Evolutionary conservation across 2,113 vertebrate genomes (phyloP).

Genomic region (Garra rufa): DNA sequence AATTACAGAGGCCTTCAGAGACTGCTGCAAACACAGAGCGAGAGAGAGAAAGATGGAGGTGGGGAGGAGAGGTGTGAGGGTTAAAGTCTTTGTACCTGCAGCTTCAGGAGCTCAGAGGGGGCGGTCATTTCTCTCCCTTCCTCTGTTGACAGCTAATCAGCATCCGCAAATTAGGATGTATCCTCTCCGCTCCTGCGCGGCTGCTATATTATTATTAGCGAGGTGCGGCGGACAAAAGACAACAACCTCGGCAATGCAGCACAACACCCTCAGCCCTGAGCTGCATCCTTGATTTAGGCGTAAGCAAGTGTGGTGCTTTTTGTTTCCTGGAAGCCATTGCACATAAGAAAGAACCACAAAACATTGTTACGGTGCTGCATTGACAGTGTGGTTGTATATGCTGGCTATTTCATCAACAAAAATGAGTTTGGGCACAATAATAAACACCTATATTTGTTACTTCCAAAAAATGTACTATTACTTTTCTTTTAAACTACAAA

Average conservation of each 20-base stretch:
- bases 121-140: slow-evolving; percentile 53
- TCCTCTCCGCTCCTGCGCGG: slow-evolving; percentile 34
- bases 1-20: slow-evolving; percentile 50
- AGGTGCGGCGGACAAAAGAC: slow-evolving; percentile 41
- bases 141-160: slow-evolving; percentile 68
- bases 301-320: slow-evolving; percentile 5
- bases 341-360: slow-evolving; percentile 30
- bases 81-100: slow-evolving; percentile 64
- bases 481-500: not conserved
- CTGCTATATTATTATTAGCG: slow-evolving; percentile 58
- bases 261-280: slow-evolving; percentile 4
- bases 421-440: no score
- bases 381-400: slow-evolving; percentile 11
- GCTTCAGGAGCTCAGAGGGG: slow-evolving; percentile 45
- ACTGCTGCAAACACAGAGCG: not conserved
- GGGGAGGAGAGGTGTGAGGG: slow-evolving; percentile 55
- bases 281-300: slow-evolving; percentile 11
- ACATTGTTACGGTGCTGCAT: not conserved
- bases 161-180: slow-evolving; percentile 61
- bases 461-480: not conserved
- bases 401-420: no score
- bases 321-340: slow-evolving; percentile 17
- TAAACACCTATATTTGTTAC: not conserved
- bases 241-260: not conserved
- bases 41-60: slow-evolving; percentile 33